These are phyloP conservation scores for Aleadryas rufinucha DNA, from an alignment of 2,113 vertebrate genomes.

Conservation along the genomic window DNA sequence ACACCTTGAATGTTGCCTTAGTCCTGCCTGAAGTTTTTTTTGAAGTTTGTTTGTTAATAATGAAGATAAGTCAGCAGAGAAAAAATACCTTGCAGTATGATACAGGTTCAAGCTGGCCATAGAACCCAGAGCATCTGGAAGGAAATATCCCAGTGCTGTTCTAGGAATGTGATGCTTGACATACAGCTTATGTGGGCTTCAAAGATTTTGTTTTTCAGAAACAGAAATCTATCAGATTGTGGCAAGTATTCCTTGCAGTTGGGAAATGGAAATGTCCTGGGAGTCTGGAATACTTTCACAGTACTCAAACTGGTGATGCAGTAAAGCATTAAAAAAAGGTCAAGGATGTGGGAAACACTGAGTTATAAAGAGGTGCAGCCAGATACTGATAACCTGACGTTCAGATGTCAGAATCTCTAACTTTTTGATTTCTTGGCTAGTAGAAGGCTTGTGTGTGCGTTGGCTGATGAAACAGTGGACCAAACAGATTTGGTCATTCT, in stretches of 20 bases:
- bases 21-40: neutral
- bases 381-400: neutral
- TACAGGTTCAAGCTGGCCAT: neutral
- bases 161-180: neutral
- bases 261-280: neutral
- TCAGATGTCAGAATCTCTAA: neutral
- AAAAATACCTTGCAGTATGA: neutral
- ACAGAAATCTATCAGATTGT: neutral
- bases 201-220: neutral
- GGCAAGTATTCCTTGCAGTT: neutral
- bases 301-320: neutral
- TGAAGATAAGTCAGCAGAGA: neutral
- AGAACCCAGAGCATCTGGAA: neutral
- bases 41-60: neutral
- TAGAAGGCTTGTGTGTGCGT: neutral
- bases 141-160: neutral
- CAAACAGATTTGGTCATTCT: neutral
- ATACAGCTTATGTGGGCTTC: neutral
- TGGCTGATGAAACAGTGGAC: neutral
- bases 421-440: neutral
- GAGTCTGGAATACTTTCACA: neutral
- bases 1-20: neutral
- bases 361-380: neutral
- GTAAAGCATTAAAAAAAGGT: neutral
- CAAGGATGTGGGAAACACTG: neutral